Base-by-base conservation (phyloP, 1,140 invertebrate species). In the Caenorhabditis brenneri region DNA sequence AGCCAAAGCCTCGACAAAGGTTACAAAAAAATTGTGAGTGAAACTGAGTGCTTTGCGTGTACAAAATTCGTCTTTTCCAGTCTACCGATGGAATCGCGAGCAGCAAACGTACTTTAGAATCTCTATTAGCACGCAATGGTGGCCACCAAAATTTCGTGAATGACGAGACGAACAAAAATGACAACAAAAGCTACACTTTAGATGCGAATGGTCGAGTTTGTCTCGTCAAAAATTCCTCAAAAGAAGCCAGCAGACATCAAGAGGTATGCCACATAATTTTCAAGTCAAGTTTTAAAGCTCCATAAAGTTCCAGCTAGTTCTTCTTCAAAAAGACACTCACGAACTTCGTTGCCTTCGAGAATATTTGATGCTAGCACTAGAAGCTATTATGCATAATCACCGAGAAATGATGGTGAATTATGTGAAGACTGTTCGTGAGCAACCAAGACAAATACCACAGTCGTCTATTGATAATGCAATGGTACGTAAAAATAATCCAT, bases 141-240 rank as follows among this genome's bases (percentile, higher is more conserved):
- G 65, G 65, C 24, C 65, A 74, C 24, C 65, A 74, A n/a, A 39
- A 74, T 31, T 22, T 74, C 12, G 1, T 74, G 1, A 74, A 46
- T n/a, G 65, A 74, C 24, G 65, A 74, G 46, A 31, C 42, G 19
- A 42, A 31, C 36, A 74, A 46, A 22, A 31, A 22, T 2, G 33
- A 74, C 36, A 74, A 74, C 24, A 74, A 74, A 74, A 74, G 46
- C 36, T 74, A 74, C n/a, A 74, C 65, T 22, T 74, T 74, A 15
- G 65, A 74, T 15, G 65, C 65, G n/a, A 46, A 74, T 27, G 65
- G 65, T 7, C 33, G 65, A 42, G 65, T 74, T 42, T 74, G 65
- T 74, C 36, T 74, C 15, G 65, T 74, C 3, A 74, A 74, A 74
- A 74, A 74, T 15, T 46, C 65, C 12, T 42, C 65, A n/a, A 74